phyloP scores from a whole-genome alignment of 2,888 invertebrate genomes.

The Callyntrura guangdongensis region DNA sequence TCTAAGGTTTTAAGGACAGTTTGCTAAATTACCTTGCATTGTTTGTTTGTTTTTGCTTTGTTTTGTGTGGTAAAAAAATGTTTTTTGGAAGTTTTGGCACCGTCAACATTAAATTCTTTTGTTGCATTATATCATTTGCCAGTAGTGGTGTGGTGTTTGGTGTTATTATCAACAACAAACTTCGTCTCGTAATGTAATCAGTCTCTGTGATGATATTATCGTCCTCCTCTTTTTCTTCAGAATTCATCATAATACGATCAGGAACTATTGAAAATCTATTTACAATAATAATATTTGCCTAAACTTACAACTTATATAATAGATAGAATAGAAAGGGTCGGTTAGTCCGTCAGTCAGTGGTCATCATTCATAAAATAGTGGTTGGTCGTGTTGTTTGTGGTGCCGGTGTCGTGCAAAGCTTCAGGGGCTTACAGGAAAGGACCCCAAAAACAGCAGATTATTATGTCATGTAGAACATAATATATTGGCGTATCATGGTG shows the following conservation, averaged over 20 bases:
- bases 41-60: slow-evolving; percentile 16
- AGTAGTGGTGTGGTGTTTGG: not conserved
- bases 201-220: slow-evolving; percentile 16
- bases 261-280: not conserved
- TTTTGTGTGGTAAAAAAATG: not conserved
- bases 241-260: not conserved
- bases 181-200: not conserved
- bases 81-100: slow-evolving; percentile 46
- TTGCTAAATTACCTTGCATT: slow-evolving; percentile 26
- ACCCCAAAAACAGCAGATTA: slow-evolving; percentile 47
- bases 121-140: not conserved
- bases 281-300: slow-evolving; percentile 3
- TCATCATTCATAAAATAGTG: not conserved
- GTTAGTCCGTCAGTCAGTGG: not conserved
- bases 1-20: slow-evolving; percentile 23
- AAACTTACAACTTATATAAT: not conserved
- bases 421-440: slow-evolving; percentile 52
- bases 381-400: slow-evolving; percentile 1
- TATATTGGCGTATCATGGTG: slow-evolving; percentile 48
- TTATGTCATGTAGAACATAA: slow-evolving; percentile 58
- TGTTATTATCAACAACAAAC: not conserved
- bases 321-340: slow-evolving; percentile 15
- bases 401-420: slow-evolving; percentile 27
- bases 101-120: not conserved
- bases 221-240: not conserved